phyloP scores from a whole-genome alignment of 2,888 invertebrate genomes.

The Periphyllus acericola region DNA sequence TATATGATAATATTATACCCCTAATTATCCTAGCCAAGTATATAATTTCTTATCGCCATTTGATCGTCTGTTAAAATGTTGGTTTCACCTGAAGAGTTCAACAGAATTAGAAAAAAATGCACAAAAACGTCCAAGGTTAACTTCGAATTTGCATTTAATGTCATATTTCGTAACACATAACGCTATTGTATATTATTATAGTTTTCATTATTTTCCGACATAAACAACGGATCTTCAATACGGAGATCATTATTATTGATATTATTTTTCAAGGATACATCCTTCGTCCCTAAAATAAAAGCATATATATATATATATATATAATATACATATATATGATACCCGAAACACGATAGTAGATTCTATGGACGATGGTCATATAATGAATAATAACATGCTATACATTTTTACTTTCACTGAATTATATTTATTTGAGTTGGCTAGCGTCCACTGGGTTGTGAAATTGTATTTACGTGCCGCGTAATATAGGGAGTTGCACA shows the following conservation, averaged over 20 bases:
- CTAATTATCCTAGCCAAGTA: too few relatives aligned
- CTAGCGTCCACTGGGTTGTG: constrained; percentile 58
- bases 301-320: too few relatives aligned
- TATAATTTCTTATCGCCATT: too few relatives aligned
- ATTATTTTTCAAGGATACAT: constrained; percentile 36
- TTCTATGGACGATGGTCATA: constrained; percentile 37
- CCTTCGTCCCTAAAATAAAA: constrained; percentile 40
- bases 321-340: too few relatives aligned
- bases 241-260: constrained; percentile 33
- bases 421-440: constrained; percentile 57
- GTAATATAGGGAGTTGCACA: constrained; percentile 45
- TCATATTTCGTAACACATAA: constrained; percentile 5
- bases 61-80: too few relatives aligned
- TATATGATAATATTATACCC: too few relatives aligned
- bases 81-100: too few relatives aligned
- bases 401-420: constrained; percentile 61
- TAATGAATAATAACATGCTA: constrained; percentile 51
- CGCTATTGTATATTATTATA: constrained; percentile 2
- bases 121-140: not conserved
- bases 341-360: constrained; percentile 12
- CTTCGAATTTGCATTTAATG: constrained; percentile 13
- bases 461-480: constrained; percentile 53
- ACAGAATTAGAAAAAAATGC: not conserved
- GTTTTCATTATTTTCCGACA: constrained; percentile 46
- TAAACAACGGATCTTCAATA: constrained; percentile 40